A percentile compares a stretch with the other conserved stretches of the same genome.
Conservation (phyloP, 2,113 vertebrate species). For the Phyllostomus discolor region DNA sequence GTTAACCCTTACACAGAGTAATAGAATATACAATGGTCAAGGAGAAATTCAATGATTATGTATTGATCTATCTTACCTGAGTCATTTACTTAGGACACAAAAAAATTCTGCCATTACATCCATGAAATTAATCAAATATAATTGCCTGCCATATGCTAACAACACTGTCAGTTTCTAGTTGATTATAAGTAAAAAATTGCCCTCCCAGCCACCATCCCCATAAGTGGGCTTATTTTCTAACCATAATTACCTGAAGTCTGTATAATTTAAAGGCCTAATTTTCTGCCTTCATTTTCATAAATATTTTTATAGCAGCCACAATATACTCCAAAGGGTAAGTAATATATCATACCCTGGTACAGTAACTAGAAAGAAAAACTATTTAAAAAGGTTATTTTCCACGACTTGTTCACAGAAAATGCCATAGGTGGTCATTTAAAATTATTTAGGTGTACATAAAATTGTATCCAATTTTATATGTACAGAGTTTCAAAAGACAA, state of each 20-base stretch:
- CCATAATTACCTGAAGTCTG: slow-evolving; percentile 16
- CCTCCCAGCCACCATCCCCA: slow-evolving; percentile 43
- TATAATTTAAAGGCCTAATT: slow-evolving; percentile 58
- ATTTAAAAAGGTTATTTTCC: slow-evolving; percentile 15
- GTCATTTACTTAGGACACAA: slow-evolving; percentile 38
- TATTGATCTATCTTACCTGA: neutral
- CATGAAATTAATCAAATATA: slow-evolving; percentile 1
- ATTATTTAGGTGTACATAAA: slow-evolving; percentile 9
- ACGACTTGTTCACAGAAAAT: neutral
- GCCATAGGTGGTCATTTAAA: neutral
- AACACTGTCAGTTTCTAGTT: slow-evolving; percentile 57
- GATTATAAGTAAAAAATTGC: slow-evolving; percentile 34
- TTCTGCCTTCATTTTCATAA: slow-evolving; percentile 33
- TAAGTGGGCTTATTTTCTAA: slow-evolving; percentile 18
- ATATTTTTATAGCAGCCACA: slow-evolving; percentile 31
- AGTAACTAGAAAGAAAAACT: slow-evolving; percentile 54
- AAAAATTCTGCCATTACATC: neutral
- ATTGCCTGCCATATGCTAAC: slow-evolving; percentile 31
- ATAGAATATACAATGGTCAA: neutral
- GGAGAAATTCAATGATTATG: slow-evolving; percentile 3
- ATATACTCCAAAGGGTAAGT: slow-evolving; percentile 9
- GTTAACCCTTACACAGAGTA: neutral
- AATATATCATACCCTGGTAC: slow-evolving; percentile 4
- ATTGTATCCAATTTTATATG: neutral
- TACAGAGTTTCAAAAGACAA: slow-evolving; percentile 1